Percentiles rank a stretch among this genome's conserved stretches.
Conservation (phyloP, 1,140 invertebrate genomes). For the Dendroctonus valens region DNA sequence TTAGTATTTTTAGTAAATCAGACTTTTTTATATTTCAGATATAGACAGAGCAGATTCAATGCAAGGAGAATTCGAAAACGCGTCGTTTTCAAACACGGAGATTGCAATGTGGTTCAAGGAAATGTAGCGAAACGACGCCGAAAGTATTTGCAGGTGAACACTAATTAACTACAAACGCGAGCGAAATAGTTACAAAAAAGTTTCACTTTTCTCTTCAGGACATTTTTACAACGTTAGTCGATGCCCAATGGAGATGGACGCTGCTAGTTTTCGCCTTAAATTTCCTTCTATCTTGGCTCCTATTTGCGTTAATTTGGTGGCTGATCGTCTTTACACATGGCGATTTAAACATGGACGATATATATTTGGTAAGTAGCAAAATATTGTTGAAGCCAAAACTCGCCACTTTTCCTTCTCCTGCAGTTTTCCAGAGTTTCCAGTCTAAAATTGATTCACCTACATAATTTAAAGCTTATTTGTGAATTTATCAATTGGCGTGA, state of each 20-base stretch:
- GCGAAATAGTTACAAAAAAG: too few species aligned
- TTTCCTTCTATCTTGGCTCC: slow-evolving; percentile 89
- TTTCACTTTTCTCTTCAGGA: slow-evolving; percentile 60
- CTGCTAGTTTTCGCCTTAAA: slow-evolving; percentile 87
- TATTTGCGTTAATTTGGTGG: slow-evolving; percentile 93
- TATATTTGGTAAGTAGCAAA: slow-evolving; percentile 58
- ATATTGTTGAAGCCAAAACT: too few species aligned
- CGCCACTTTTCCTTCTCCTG: too few species aligned
- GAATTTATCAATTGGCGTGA: too few species aligned
- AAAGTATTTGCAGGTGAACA: slow-evolving; percentile 72
- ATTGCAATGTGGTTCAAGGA: slow-evolving; percentile 88
- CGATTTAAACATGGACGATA: slow-evolving; percentile 69
- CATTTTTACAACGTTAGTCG: slow-evolving; percentile 81
- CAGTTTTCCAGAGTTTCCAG: too few species aligned
- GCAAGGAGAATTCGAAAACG: slow-evolving; percentile 74
- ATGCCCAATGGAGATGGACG: slow-evolving; percentile 94
- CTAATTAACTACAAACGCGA: neutral
- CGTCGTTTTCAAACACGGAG: slow-evolving; percentile 91
- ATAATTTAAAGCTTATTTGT: too few species aligned
- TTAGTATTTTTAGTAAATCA: too few species aligned
- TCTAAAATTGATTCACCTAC: too few species aligned
- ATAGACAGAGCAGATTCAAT: slow-evolving; percentile 75
- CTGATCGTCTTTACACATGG: slow-evolving; percentile 89
- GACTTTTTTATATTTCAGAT: slow-evolving; percentile 57
- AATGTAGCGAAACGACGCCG: slow-evolving; percentile 86